A percentile compares a stretch with the other conserved stretches of the same genome.
These are phyloP conservation scores for Matsumyia berberina DNA, from an alignment of 2,888 invertebrate genomes.

Conservation along the genomic window DNA sequence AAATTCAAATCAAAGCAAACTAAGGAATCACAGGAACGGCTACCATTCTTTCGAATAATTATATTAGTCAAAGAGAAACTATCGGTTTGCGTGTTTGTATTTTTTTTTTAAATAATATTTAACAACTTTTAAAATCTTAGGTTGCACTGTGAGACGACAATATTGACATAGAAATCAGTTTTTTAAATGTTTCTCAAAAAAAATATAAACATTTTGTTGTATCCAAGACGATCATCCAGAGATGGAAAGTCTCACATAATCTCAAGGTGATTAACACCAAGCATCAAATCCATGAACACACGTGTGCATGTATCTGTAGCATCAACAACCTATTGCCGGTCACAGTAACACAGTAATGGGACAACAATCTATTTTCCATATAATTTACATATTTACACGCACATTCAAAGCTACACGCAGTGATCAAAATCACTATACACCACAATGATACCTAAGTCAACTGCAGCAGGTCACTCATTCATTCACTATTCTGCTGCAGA, in stretches of 20 bases:
- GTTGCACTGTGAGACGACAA: constrained; percentile 1
- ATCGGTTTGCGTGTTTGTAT: too few relatives aligned
- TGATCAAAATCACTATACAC: constrained; percentile 42
- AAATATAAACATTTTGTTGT: not conserved
- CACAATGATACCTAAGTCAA: constrained; percentile 29
- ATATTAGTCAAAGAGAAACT: too few relatives aligned
- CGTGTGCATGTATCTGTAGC: constrained; percentile 10
- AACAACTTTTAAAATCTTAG: not conserved
- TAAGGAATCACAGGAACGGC: too few relatives aligned
- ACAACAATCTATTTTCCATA: constrained; percentile 68
- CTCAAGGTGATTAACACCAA: constrained; percentile 58
- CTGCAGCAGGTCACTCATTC: constrained; percentile 37
- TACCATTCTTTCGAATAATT: too few relatives aligned
- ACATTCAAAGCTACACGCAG: constrained; percentile 34
- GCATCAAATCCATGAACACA: constrained; percentile 8
- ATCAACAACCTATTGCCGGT: constrained; percentile 49
- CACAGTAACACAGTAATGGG: constrained; percentile 46
- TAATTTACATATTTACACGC: constrained; percentile 63
- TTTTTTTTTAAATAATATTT: too few relatives aligned
- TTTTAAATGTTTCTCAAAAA: not conserved
- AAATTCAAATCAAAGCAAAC: too few relatives aligned
- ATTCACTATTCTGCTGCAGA: constrained; percentile 50
- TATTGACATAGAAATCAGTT: constrained; percentile 9
- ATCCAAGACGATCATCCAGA: constrained; percentile 6
- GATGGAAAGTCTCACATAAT: constrained; percentile 24